Conservation (phyloP, 2,888 invertebrate species). For the Pachydiplax longipennis region DNA sequence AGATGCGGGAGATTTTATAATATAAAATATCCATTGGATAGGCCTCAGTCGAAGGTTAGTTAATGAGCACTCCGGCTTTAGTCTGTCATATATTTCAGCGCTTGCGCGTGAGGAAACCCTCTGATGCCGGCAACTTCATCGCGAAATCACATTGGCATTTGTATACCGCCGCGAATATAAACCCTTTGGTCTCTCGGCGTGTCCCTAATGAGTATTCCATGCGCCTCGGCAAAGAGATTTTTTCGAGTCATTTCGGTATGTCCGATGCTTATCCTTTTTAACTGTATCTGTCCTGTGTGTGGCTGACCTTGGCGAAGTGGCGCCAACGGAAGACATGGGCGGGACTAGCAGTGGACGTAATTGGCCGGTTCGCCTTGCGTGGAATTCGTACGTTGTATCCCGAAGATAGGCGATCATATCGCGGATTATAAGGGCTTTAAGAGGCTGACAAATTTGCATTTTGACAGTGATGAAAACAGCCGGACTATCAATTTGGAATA, state of each 20-base stretch:
- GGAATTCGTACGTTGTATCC: slow-evolving; percentile 28
- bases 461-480: slow-evolving; percentile 38
- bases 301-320: slow-evolving; percentile 9
- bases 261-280: slow-evolving; percentile 3
- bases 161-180: background rate
- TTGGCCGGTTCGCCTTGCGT: slow-evolving; percentile 41
- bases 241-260: background rate
- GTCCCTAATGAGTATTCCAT: background rate
- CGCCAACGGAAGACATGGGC: slow-evolving; percentile 20
- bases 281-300: background rate
- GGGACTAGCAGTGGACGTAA: background rate
- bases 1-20: no score
- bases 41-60: no score
- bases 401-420: slow-evolving; percentile 23
- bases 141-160: no score
- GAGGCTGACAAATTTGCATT: slow-evolving; percentile 38
- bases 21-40: no score
- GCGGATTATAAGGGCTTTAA: slow-evolving; percentile 33
- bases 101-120: no score
- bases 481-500: slow-evolving; percentile 27
- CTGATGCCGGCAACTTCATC: no score
- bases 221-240: background rate
- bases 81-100: no score
- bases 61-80: no score
- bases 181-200: background rate